phyloP scores from a whole-genome alignment of 2,888 invertebrate species.

The Iphiclides podalirius region DNA sequence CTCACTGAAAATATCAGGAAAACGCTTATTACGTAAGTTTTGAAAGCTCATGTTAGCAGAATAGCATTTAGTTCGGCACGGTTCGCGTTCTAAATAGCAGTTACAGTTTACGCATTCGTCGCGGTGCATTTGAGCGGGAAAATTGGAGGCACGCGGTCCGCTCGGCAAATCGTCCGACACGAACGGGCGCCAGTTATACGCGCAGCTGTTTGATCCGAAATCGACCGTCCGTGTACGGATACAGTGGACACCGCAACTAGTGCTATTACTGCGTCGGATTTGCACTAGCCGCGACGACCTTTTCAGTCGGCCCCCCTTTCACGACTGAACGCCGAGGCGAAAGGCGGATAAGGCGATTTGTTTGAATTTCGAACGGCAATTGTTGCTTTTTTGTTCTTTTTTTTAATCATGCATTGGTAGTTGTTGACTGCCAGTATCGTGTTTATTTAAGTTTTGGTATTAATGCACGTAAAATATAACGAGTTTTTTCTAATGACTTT shows the following conservation, averaged over 20 bases:
- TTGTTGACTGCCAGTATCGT: background rate
- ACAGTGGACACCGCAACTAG: too few species aligned
- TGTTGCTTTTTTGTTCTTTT: background rate
- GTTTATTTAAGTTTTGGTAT: too few species aligned
- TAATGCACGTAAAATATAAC: too few species aligned
- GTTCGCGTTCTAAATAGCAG: conserved; percentile 1
- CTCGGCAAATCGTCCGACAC: conserved; percentile 7
- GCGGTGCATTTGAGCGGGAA: background rate
- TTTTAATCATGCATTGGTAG: too few species aligned
- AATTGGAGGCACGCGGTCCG: background rate
- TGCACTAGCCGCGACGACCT: too few species aligned
- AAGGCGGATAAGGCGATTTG: background rate
- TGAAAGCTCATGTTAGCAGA: too few species aligned
- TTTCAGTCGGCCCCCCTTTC: conserved; percentile 5
- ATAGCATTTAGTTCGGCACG: too few species aligned
- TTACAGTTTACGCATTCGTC: conserved; percentile 1
- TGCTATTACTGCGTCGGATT: conserved; percentile 1
- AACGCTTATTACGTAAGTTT: too few species aligned
- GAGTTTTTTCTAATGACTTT: too few species aligned
- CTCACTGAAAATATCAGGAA: too few species aligned
- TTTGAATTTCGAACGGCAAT: background rate
- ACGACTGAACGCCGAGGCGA: background rate
- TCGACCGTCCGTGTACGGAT: conserved; percentile 12
- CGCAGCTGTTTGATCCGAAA: conserved; percentile 3
- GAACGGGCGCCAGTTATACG: background rate